Percentiles rank a stretch among this genome's conserved stretches.
phyloP scores from a whole-genome alignment of 2,113 vertebrate genomes.

The Datnioides undecimradiatus region DNA sequence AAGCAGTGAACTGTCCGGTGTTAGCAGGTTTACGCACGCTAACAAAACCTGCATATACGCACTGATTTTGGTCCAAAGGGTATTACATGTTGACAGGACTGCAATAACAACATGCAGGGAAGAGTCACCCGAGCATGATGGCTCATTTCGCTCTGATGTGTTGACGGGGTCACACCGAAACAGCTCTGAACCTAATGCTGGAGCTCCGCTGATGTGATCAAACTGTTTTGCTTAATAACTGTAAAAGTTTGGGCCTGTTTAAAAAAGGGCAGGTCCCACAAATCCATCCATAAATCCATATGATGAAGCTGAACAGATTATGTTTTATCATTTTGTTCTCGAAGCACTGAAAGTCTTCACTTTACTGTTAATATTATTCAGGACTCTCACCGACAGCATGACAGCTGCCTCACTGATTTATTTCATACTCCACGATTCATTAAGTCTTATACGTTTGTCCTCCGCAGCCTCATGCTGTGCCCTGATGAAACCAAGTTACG shows the following conservation, averaged over 20 bases:
- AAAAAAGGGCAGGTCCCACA: background rate
- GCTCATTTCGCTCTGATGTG: background rate
- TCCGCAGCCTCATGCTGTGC: background rate
- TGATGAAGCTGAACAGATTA: background rate
- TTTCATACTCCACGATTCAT: constrained; percentile 24
- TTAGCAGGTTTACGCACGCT: too few relatives aligned
- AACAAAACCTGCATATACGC: too few relatives aligned
- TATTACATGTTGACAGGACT: background rate
- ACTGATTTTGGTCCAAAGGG: too few relatives aligned
- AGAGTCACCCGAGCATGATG: background rate
- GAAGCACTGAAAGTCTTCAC: background rate
- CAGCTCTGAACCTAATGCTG: background rate
- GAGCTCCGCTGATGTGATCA: too few relatives aligned
- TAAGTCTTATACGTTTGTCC: constrained; percentile 13
- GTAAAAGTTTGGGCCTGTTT: background rate
- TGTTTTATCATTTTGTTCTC: background rate
- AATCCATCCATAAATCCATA: background rate
- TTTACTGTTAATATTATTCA: background rate
- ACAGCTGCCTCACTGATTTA: constrained; percentile 16
- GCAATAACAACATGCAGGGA: background rate
- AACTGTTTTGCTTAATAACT: background rate
- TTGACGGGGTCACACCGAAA: background rate
- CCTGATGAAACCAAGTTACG: constrained; percentile 1
- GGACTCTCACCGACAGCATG: background rate
- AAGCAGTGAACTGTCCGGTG: too few relatives aligned